phyloP scores from a whole-genome alignment of 2,113 vertebrate species.

The Elaphurus davidianus region DNA sequence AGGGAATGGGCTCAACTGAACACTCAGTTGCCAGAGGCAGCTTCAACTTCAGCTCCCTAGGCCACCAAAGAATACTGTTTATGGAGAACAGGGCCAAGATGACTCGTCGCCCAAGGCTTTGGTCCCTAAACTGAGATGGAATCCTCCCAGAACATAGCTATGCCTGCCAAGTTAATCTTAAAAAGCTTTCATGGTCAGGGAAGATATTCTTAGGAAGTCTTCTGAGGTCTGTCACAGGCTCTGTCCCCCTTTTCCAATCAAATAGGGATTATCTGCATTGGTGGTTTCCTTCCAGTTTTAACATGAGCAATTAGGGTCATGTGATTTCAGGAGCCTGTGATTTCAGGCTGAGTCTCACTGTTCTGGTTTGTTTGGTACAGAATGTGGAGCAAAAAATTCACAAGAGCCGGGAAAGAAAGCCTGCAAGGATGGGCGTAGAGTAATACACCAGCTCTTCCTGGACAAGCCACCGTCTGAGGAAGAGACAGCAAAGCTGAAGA shows the following conservation, averaged over 20 bases:
- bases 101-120: neutral
- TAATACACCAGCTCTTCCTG: neutral
- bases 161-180: neutral
- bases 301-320: neutral
- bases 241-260: neutral
- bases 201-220: constrained; percentile 1
- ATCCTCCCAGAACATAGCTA: neutral
- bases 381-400: neutral
- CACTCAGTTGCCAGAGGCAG: neutral
- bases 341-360: neutral
- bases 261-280: constrained; percentile 3
- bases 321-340: neutral
- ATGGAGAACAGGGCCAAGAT: neutral
- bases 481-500: neutral
- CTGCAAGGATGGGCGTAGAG: neutral
- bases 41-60: neutral
- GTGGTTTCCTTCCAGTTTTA: constrained; percentile 33
- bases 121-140: neutral
- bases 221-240: constrained; percentile 12
- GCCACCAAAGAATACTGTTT: accelerated
- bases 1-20: neutral
- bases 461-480: neutral
- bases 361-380: neutral
- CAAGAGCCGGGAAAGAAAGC: neutral
- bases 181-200: neutral